Conservation (phyloP, 2,113 vertebrate species). For the Eonycteris spelaea region DNA sequence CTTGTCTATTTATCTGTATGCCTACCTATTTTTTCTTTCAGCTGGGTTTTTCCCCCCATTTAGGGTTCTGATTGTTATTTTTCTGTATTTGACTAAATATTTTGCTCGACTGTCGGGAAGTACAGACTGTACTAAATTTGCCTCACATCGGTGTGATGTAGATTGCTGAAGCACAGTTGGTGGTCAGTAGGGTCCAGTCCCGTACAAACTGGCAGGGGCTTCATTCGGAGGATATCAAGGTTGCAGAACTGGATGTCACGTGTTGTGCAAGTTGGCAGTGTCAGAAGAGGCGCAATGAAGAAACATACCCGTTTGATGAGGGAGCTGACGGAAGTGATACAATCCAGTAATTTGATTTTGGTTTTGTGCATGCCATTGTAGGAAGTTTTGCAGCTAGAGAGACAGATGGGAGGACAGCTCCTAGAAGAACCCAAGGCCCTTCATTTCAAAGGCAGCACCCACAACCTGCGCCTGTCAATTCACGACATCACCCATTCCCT, state of each 20-base stretch:
- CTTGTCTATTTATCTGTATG: neutral
- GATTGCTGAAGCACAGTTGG: rapidly evolving
- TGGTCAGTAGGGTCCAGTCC: neutral
- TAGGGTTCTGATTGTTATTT: neutral
- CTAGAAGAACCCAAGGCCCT: constrained; percentile 95
- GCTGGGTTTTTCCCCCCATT: neutral
- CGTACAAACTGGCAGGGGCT: neutral
- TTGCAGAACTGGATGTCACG: neutral
- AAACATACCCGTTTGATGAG: neutral
- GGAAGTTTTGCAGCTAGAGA: constrained; percentile 96
- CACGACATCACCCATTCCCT: constrained; percentile 92
- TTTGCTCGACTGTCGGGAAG: rapidly evolving
- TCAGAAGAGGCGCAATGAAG: neutral
- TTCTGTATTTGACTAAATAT: neutral
- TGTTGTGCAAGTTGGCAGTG: neutral
- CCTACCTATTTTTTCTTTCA: neutral
- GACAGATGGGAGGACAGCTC: constrained; percentile 94
- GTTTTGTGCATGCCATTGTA: constrained; percentile 65
- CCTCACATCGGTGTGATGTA: neutral
- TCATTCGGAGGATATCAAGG: neutral
- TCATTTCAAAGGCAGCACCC: constrained; percentile 95
- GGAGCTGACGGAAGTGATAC: rapidly evolving
- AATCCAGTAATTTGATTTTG: neutral
- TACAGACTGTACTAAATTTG: neutral
- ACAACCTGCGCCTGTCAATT: constrained; percentile 94